Evolutionary conservation across 2,113 vertebrate genomes (phyloP).

Genomic region (Nycticryphes semicollaris): DNA sequence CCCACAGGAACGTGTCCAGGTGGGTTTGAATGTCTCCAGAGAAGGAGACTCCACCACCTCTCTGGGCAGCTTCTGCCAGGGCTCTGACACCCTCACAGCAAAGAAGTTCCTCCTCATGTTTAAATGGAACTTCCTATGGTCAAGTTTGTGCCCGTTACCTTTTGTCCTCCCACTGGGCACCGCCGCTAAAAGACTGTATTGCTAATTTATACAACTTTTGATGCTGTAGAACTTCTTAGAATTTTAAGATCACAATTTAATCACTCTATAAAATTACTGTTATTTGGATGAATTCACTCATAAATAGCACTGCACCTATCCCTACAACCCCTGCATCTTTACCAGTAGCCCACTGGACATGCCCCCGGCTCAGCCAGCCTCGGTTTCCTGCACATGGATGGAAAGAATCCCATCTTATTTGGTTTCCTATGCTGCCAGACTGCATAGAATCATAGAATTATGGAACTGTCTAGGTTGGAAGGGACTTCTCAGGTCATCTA

Average conservation of each 20-base stretch:
- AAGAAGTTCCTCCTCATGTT: too few species aligned
- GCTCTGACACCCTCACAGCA: too few species aligned
- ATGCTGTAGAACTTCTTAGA: neutral
- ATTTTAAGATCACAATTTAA: neutral
- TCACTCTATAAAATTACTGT: neutral
- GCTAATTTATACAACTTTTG: neutral
- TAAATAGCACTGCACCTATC: neutral
- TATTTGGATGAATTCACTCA: neutral
- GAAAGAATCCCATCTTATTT: neutral
- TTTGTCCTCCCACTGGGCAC: too few species aligned
- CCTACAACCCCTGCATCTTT: neutral
- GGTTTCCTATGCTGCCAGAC: neutral
- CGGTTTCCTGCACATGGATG: accelerated
- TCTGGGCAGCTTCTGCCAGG: too few species aligned
- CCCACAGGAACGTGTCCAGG: too few species aligned
- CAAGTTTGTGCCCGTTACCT: too few species aligned
- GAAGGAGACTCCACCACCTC: too few species aligned
- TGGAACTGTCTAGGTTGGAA: neutral
- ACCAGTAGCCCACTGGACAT: neutral
- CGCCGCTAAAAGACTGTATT: too few species aligned
- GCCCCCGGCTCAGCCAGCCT: neutral
- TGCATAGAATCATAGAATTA: neutral
- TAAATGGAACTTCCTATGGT: too few species aligned
- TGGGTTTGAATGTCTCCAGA: too few species aligned
- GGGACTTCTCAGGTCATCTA: neutral